Evolutionary conservation across 2,888 invertebrate genomes (phyloP).

Genomic region (Napeogenes sylphis): DNA sequence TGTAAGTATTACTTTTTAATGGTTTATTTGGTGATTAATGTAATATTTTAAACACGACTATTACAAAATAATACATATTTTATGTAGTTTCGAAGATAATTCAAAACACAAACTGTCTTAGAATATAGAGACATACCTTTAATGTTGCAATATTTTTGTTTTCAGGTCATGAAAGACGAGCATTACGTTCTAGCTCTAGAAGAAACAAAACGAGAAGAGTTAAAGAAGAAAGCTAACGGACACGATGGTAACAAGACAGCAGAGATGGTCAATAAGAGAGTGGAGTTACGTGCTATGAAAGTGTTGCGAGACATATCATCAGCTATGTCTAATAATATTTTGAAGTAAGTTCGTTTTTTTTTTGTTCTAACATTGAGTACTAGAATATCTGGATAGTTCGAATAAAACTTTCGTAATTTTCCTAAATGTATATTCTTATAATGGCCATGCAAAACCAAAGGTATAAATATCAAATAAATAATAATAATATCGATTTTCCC

Average conservation of each 20-base stretch:
- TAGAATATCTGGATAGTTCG: no score
- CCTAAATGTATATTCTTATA: neutral
- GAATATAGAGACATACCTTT: no score
- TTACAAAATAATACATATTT: no score
- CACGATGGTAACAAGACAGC: conserved; percentile 49
- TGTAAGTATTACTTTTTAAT: conserved; percentile 42
- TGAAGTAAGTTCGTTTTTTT: conserved; percentile 47
- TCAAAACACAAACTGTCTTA: no score
- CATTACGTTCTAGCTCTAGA: conserved; percentile 84
- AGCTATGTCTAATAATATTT: conserved; percentile 83
- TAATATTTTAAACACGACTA: no score
- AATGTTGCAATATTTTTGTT: conserved; percentile 1
- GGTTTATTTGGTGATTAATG: no score
- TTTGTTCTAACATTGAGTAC: neutral
- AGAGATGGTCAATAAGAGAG: conserved; percentile 75
- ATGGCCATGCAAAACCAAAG: no score
- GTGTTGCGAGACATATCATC: conserved; percentile 89
- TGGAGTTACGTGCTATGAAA: conserved; percentile 81
- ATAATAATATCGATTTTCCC: no score
- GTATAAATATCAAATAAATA: no score
- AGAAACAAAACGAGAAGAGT: conserved; percentile 79
- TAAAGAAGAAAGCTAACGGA: conserved; percentile 55
- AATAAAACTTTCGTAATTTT: neutral
- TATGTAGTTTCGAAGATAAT: no score
- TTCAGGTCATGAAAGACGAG: conserved; percentile 83